These are phyloP conservation scores for Bryconaethiops microstoma DNA, from an alignment of 2,797 vertebrate species.

Conservation along the genomic window DNA sequence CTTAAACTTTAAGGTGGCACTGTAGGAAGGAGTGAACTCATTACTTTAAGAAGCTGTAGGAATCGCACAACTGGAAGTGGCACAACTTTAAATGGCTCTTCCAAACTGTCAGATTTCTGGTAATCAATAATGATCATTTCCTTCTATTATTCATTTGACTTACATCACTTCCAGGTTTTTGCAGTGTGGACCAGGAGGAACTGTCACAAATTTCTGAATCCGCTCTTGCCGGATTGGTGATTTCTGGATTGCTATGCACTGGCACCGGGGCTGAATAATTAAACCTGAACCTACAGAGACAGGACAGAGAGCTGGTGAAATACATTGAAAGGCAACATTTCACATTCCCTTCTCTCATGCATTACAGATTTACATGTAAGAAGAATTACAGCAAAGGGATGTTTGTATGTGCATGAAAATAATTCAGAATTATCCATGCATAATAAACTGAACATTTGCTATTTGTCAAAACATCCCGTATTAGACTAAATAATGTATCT, in stretches of 20 bases:
- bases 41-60: neutral
- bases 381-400: neutral
- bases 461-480: neutral
- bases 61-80: neutral
- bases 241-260: neutral
- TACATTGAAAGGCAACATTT: neutral
- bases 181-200: slow-evolving; percentile 53
- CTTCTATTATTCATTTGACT: slow-evolving; percentile 30
- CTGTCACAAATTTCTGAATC: slow-evolving; percentile 1
- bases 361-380: neutral
- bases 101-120: too few relatives aligned
- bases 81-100: neutral
- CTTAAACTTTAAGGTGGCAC: neutral
- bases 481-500: neutral
- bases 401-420: neutral
- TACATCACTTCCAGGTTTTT: slow-evolving; percentile 65
- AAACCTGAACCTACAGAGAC: neutral
- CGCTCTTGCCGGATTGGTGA: neutral
- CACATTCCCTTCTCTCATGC: neutral
- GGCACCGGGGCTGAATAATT: neutral
- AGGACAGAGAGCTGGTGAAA: neutral
- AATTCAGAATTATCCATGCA: too few relatives aligned
- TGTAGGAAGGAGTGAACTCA: neutral
- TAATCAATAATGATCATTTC: too few relatives aligned
- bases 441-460: too few relatives aligned